Percentiles rank a stretch among this genome's conserved stretches.
Evolutionary conservation across 2,113 vertebrate genomes (phyloP).

Genomic region (Megaceryle torquata): DNA sequence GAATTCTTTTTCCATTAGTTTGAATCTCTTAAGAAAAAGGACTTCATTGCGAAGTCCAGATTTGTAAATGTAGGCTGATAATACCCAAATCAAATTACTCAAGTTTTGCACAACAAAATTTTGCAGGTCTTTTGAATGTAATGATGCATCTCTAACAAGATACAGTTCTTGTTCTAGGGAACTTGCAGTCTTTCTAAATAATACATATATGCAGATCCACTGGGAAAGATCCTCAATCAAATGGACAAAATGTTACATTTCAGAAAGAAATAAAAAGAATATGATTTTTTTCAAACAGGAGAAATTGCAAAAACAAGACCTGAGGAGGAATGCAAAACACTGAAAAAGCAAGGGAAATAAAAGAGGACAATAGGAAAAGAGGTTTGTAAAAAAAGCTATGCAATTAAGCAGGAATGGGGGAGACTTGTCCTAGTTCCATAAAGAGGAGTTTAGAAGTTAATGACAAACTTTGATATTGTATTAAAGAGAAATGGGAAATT

Average conservation of each 20-base stretch:
- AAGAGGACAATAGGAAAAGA: neutral
- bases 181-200: neutral
- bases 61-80: neutral
- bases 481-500: neutral
- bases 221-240: neutral
- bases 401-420: neutral
- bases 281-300: neutral
- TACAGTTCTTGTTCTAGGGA: neutral
- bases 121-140: neutral
- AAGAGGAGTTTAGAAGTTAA: neutral
- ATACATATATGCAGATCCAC: neutral
- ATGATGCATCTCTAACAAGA: neutral
- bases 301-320: neutral
- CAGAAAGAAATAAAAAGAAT: neutral
- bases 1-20: neutral
- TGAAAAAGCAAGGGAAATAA: neutral
- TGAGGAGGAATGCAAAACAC: neutral
- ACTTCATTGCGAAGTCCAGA: neutral
- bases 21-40: neutral
- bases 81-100: neutral
- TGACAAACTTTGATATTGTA: neutral
- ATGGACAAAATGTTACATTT: neutral
- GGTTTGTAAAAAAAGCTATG: neutral
- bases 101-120: neutral
- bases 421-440: neutral